These are phyloP conservation scores for Podiceps cristatus DNA, from an alignment of 2,113 vertebrate species.

Conservation along the genomic window DNA sequence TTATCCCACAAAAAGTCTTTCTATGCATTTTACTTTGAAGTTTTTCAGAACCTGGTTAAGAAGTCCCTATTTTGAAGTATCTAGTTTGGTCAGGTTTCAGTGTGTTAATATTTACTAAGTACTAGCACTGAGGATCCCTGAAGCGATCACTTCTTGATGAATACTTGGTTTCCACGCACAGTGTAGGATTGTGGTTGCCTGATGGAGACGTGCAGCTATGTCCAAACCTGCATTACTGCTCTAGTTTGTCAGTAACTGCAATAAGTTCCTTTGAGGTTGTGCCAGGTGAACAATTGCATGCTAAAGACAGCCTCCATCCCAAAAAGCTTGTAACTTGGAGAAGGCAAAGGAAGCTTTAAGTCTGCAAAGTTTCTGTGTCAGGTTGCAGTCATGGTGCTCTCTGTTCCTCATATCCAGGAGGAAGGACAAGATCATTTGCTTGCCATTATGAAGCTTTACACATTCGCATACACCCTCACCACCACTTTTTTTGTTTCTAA, in stretches of 20 bases:
- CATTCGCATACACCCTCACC: not conserved
- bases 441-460: not conserved
- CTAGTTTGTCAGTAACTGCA: not conserved
- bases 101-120: not conserved
- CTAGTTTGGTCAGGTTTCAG: not conserved
- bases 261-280: not conserved
- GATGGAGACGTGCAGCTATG: not conserved
- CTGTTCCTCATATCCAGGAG: not conserved
- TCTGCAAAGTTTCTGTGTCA: not conserved
- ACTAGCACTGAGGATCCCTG: not conserved
- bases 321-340: not conserved
- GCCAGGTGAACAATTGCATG: not conserved
- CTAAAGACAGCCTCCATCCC: not conserved
- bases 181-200: not conserved
- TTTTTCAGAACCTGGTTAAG: not conserved
- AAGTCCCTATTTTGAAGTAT: not conserved
- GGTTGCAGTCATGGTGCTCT: accelerated
- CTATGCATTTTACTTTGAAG: not conserved
- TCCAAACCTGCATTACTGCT: not conserved
- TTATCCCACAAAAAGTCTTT: not conserved
- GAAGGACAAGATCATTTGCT: not conserved
- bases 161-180: not conserved
- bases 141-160: not conserved
- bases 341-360: not conserved
- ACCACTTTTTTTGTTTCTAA: not conserved